A percentile compares a stretch with the other conserved stretches of the same genome.
phyloP scores from a whole-genome alignment of 2,797 vertebrate genomes.

The Chiroxiphia lanceolata region DNA sequence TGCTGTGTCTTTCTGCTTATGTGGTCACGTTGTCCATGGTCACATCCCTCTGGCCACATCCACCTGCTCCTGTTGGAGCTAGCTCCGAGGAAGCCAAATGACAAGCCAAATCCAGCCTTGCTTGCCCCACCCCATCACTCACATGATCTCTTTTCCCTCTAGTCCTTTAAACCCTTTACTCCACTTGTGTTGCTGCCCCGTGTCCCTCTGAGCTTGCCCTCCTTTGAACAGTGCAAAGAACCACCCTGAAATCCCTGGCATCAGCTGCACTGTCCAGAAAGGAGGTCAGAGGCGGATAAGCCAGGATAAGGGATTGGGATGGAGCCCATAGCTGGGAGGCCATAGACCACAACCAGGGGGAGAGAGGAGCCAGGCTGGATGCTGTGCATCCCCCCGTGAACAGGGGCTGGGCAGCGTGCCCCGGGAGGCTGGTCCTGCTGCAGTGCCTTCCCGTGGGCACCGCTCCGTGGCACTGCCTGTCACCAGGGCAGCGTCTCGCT shows the following conservation, averaged over 20 bases:
- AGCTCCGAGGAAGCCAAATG: background rate
- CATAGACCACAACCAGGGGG: background rate
- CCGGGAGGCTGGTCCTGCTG: background rate
- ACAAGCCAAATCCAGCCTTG: background rate
- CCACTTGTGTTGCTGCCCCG: background rate
- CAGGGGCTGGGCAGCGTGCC: background rate
- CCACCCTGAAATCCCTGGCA: slow-evolving; percentile 16
- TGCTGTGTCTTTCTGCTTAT: background rate
- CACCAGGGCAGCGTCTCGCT: background rate
- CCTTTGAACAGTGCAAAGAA: background rate
- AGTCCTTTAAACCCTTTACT: background rate
- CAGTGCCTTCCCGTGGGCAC: background rate
- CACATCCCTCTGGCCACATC: background rate
- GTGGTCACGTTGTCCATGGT: background rate
- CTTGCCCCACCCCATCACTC: background rate
- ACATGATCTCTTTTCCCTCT: background rate
- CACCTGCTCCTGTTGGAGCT: background rate
- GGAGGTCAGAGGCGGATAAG: slow-evolving; percentile 60
- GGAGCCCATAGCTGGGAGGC: background rate
- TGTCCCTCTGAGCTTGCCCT: background rate
- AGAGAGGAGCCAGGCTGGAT: background rate
- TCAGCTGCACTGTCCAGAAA: slow-evolving; percentile 45
- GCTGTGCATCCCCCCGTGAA: background rate
- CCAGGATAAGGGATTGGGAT: slow-evolving; percentile 55
- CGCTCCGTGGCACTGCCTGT: background rate